These are phyloP conservation scores for Triops cancriformis DNA, from an alignment of 1,140 invertebrate species.

Conservation along the genomic window DNA sequence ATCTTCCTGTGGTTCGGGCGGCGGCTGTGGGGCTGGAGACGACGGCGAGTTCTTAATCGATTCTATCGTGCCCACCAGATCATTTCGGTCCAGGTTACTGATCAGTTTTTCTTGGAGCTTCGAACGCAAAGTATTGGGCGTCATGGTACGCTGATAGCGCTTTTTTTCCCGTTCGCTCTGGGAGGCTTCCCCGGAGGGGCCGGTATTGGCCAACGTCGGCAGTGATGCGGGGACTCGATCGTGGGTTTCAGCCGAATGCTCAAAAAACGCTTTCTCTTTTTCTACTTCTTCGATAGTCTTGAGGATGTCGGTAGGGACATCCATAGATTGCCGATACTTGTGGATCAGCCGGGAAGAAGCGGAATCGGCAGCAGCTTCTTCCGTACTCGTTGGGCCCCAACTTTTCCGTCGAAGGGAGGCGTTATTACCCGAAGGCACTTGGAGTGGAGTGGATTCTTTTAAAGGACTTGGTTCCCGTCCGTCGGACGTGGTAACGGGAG, in stretches of 20 bases:
- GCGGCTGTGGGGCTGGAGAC: neutral
- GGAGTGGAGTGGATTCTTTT: neutral
- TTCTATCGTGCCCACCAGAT: constrained; percentile 32
- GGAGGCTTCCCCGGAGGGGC: neutral
- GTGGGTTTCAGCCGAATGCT: neutral
- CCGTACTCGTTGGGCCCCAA: constrained; percentile 28
- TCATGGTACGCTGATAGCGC: constrained; percentile 33
- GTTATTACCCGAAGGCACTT: neutral
- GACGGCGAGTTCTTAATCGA: constrained; percentile 30
- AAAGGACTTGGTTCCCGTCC: neutral
- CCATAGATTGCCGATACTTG: constrained; percentile 32
- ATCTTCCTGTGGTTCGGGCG: neutral
- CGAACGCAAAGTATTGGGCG: constrained; percentile 32
- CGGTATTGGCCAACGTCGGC: neutral
- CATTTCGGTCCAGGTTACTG: constrained; percentile 32
- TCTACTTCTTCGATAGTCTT: constrained; percentile 33
- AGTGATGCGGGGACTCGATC: neutral
- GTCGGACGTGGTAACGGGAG: neutral
- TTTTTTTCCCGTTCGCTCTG: constrained; percentile 30
- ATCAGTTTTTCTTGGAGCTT: constrained; percentile 33
- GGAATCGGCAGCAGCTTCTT: neutral
- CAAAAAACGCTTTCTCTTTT: constrained; percentile 1
- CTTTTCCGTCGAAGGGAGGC: constrained; percentile 21
- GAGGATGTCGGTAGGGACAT: constrained; percentile 33
- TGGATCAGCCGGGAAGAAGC: constrained; percentile 31